Percentiles rank a stretch among this genome's conserved stretches.
These are phyloP conservation scores for Chiloscyllium plagiosum DNA, from an alignment of 2,113 vertebrate species.

Conservation along the genomic window DNA sequence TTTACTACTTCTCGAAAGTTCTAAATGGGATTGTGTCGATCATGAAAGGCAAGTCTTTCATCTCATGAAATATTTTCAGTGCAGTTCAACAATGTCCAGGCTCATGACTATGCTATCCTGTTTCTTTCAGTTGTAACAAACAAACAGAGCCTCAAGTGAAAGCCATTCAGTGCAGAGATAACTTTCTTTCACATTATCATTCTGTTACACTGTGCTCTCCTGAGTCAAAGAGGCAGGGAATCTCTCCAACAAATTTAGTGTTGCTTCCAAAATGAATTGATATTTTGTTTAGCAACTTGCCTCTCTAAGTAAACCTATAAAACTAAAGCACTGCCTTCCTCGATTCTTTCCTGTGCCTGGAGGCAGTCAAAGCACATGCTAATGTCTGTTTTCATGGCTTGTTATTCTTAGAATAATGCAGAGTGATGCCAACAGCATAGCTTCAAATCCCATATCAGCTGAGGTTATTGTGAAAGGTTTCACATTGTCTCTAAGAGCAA, in stretches of 20 bases:
- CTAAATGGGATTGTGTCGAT: background rate
- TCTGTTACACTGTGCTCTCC: background rate
- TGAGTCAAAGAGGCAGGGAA: background rate
- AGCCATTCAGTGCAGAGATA: background rate
- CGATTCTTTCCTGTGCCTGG: too few species aligned
- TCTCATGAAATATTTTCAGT: background rate
- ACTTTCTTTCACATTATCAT: background rate
- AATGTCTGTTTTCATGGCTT: too few species aligned
- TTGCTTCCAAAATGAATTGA: background rate
- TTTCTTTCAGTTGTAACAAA: background rate
- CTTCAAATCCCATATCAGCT: too few species aligned
- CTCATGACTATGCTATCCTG: background rate
- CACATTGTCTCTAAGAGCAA: too few species aligned
- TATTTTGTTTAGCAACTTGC: background rate
- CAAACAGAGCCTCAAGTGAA: background rate
- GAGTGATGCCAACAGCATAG: too few species aligned
- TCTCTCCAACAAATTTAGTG: background rate
- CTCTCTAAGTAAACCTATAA: background rate
- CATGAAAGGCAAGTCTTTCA: background rate
- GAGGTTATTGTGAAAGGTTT: too few species aligned
- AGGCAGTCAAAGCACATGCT: too few species aligned
- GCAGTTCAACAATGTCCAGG: background rate
- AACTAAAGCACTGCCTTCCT: background rate
- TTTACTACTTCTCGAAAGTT: background rate
- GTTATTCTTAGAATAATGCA: too few species aligned